These are phyloP conservation scores for Masnerella sp. DNA, from an alignment of 2,888 invertebrate species.

Conservation along the genomic window DNA sequence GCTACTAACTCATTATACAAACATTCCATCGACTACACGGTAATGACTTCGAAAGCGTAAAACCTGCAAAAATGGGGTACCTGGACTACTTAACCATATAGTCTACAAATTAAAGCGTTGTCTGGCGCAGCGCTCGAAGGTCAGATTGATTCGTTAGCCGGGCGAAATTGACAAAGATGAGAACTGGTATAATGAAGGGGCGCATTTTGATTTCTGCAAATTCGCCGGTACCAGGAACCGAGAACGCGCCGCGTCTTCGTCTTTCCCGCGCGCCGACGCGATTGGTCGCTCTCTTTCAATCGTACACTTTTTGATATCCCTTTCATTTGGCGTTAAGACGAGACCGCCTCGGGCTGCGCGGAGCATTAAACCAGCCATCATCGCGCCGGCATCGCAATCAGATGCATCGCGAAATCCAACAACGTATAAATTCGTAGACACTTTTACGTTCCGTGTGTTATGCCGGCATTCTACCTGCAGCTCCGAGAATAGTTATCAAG, in stretches of 20 bases:
- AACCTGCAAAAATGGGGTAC: too few relatives aligned
- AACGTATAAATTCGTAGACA: constrained; percentile 44
- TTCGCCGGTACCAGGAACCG: constrained; percentile 25
- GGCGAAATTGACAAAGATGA: constrained; percentile 10
- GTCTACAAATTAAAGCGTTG: too few relatives aligned
- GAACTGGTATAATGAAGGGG: constrained; percentile 56
- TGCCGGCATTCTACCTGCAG: constrained; percentile 10
- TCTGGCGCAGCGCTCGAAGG: too few relatives aligned
- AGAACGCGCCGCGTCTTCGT: background rate
- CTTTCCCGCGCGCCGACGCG: background rate
- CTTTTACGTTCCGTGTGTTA: constrained; percentile 27
- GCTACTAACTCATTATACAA: too few relatives aligned
- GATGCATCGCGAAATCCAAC: constrained; percentile 46
- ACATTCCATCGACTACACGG: too few relatives aligned
- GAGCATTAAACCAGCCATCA: constrained; percentile 45
- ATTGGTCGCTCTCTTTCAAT: constrained; percentile 41
- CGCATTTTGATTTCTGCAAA: constrained; percentile 65
- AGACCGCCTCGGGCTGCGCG: constrained; percentile 33
- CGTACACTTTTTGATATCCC: constrained; percentile 46
- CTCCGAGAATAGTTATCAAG: constrained; percentile 38
- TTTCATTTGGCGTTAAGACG: constrained; percentile 50
- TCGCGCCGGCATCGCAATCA: constrained; percentile 46
- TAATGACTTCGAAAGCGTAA: too few relatives aligned
- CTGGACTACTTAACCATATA: too few relatives aligned
- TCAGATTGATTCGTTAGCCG: constrained; percentile 17